These are phyloP conservation scores for Sylvicola cinctus DNA, from an alignment of 2,888 invertebrate genomes.

Conservation along the genomic window DNA sequence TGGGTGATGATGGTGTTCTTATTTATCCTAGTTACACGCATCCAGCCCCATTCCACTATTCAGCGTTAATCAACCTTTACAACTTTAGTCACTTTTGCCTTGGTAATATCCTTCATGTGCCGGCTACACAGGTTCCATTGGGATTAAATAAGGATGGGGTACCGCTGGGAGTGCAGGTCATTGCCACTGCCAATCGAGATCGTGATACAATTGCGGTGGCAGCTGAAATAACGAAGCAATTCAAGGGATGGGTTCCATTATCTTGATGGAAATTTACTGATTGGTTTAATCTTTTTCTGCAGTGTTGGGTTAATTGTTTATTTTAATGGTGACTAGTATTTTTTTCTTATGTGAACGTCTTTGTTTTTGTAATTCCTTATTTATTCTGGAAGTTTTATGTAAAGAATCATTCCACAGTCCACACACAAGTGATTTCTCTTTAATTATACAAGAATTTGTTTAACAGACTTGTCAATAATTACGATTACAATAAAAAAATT, in stretches of 20 bases:
- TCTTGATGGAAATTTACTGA: constrained; percentile 14
- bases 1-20: constrained; percentile 62
- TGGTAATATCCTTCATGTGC: constrained; percentile 66
- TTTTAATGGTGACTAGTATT: no score
- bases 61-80: constrained; percentile 51
- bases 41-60: constrained; percentile 65
- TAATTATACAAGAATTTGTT: no score
- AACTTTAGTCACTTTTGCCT: constrained; percentile 74
- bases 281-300: no score
- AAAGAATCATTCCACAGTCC: no score
- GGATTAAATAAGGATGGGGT: constrained; percentile 63
- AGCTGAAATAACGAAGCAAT: constrained; percentile 62
- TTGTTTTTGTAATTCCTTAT: no score
- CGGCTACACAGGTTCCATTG: constrained; percentile 67
- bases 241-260: constrained; percentile 78
- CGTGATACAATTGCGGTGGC: constrained; percentile 76
- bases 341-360: no score
- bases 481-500: no score
- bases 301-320: no score
- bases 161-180: constrained; percentile 75
- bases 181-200: constrained; percentile 67
- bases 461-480: no score
- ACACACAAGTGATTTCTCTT: no score
- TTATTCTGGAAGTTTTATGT: no score
- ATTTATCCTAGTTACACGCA: constrained; percentile 64